phyloP scores from a whole-genome alignment of 2,888 invertebrate species.

The Volucella zonaria region DNA sequence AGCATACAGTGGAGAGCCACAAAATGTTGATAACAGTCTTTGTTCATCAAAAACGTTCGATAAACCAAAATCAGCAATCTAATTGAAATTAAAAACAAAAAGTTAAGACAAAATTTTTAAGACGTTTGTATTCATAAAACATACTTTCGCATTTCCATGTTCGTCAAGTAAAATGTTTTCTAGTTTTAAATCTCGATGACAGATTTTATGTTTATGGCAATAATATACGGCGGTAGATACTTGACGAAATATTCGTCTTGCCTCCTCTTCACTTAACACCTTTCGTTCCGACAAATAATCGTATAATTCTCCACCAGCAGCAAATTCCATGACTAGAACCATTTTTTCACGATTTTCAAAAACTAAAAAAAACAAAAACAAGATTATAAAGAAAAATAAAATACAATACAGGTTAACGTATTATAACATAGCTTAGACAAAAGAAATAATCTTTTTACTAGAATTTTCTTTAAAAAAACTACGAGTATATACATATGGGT shows the following conservation, averaged over 20 bases:
- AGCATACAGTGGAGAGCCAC: conserved; percentile 97
- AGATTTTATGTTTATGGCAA: conserved; percentile 99
- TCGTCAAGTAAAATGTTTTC: conserved; percentile 97
- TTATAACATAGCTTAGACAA: too few relatives aligned
- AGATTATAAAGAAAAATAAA: background rate
- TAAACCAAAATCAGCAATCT: conserved; percentile 99
- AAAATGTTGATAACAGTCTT: conserved; percentile 93
- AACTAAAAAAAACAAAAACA: conserved; percentile 83
- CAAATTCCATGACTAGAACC: conserved; percentile 99
- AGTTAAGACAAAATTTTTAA: background rate
- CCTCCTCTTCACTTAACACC: conserved; percentile 95
- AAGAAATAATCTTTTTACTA: too few relatives aligned
- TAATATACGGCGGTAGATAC: conserved; percentile 98
- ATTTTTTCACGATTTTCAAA: conserved; percentile 99
- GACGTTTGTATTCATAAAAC: conserved; percentile 65
- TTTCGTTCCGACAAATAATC: conserved; percentile 97
- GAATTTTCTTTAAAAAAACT: too few relatives aligned
- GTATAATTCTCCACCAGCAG: conserved; percentile 98
- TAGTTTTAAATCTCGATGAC: conserved; percentile 97
- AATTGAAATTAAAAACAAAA: conserved; percentile 75
- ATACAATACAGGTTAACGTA: too few relatives aligned
- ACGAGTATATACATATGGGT: too few relatives aligned
- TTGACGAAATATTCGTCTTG: conserved; percentile 96
- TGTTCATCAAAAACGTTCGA: conserved; percentile 98
- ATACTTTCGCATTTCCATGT: conserved; percentile 96